Conservation (phyloP, 2,113 vertebrate species). For the Sinocyclocheilus anshuiensis region DNA sequence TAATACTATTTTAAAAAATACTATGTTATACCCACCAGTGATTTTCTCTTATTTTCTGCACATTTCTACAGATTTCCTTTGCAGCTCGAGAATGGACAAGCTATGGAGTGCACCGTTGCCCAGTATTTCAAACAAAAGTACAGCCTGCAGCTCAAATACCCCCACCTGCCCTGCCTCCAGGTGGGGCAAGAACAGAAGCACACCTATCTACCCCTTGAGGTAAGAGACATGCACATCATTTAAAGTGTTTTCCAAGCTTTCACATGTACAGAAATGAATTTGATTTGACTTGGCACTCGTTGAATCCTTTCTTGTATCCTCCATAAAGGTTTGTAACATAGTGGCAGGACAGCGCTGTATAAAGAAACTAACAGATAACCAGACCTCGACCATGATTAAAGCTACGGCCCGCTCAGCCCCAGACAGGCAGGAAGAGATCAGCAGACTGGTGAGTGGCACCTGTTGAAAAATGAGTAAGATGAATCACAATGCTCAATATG, state of each 20-base stretch:
- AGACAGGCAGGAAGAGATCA: constrained; percentile 98
- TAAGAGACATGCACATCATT: constrained; percentile 65
- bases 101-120: constrained; percentile 98
- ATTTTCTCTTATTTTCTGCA: background rate
- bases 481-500: background rate
- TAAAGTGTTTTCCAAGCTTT: background rate
- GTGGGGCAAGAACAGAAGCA: constrained; percentile 99
- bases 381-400: constrained; percentile 99
- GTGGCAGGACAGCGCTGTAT: constrained; percentile 97
- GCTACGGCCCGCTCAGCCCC: constrained; percentile 96
- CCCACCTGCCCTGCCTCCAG: constrained; percentile 96
- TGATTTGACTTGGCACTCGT: background rate
- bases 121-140: constrained; percentile 99
- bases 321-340: constrained; percentile 93
- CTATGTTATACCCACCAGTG: background rate
- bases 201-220: constrained; percentile 96
- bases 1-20: too few relatives aligned
- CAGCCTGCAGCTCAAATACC: constrained; percentile 95
- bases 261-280: too few relatives aligned
- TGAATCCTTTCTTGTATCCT: background rate
- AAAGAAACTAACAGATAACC: constrained; percentile 98
- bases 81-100: constrained; percentile 97
- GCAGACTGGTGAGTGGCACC: constrained; percentile 84
- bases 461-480: background rate
- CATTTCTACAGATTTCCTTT: constrained; percentile 86